Conservation (phyloP, 2,888 invertebrate genomes). For the Calephelis perditalis region DNA sequence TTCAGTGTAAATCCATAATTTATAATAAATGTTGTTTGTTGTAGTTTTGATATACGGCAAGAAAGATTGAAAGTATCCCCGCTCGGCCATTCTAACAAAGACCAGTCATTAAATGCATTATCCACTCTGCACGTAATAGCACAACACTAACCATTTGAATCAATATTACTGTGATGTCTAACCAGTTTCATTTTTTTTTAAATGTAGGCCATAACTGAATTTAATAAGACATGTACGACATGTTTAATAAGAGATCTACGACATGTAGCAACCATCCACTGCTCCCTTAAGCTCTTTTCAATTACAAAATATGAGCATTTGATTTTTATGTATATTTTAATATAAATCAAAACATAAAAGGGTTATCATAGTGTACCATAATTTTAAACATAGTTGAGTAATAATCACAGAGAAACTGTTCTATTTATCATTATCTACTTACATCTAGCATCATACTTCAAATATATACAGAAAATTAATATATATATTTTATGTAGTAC, state of each 20-base stretch:
- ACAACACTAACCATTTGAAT: not conserved
- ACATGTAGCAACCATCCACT: not conserved
- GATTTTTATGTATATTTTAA: not conserved
- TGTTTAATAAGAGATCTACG: not conserved
- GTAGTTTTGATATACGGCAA: too few species aligned
- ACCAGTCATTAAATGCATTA: not conserved
- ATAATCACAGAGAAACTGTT: slow-evolving; percentile 27
- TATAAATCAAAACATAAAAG: slow-evolving; percentile 7
- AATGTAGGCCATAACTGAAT: slow-evolving; percentile 1
- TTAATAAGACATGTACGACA: not conserved
- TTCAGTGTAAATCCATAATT: too few species aligned
- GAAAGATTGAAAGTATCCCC: too few species aligned
- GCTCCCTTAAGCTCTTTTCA: not conserved
- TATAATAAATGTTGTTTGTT: too few species aligned
- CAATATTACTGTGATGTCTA: not conserved
- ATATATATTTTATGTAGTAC: slow-evolving; percentile 22
- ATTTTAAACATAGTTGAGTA: not conserved
- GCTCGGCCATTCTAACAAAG: too few species aligned
- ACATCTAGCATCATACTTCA: slow-evolving; percentile 58
- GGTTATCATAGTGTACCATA: slow-evolving; percentile 1
- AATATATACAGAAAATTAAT: slow-evolving; percentile 66
- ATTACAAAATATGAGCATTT: slow-evolving; percentile 9
- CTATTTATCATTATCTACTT: slow-evolving; percentile 63
- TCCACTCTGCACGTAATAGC: not conserved
- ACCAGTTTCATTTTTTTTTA: not conserved